Conservation (phyloP, 2,888 invertebrate genomes). For the Drosophila nr. perissopoda region DNA sequence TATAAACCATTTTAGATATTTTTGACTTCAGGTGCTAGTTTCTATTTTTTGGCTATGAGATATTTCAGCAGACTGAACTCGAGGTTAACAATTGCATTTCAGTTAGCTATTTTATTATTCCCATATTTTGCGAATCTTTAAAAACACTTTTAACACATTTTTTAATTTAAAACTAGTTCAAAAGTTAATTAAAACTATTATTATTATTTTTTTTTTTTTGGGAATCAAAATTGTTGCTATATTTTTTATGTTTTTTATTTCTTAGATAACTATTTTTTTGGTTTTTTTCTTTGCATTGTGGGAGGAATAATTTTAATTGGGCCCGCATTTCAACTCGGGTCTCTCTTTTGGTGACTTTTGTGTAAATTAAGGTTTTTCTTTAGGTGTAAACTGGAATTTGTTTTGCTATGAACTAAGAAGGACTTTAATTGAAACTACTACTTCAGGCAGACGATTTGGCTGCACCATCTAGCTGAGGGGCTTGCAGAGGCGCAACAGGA, state of each 20-base stretch:
- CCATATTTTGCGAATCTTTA: neutral
- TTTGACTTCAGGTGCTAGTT: slow-evolving; percentile 19
- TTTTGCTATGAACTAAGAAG: slow-evolving; percentile 76
- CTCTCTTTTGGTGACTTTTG: slow-evolving; percentile 11
- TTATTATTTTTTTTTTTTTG: slow-evolving; percentile 1
- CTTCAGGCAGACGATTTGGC: neutral
- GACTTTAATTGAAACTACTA: slow-evolving; percentile 52
- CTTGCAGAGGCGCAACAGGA: slow-evolving; percentile 87
- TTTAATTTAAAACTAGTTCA: neutral
- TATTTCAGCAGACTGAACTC: neutral
- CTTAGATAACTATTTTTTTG: neutral
- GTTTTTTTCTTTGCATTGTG: slow-evolving; percentile 22
- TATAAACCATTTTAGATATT: slow-evolving; percentile 2
- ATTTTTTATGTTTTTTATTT: slow-evolving; percentile 8
- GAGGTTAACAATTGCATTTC: neutral
- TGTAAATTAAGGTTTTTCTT: slow-evolving; percentile 33
- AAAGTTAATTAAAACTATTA: neutral
- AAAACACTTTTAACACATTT: neutral
- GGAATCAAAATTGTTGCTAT: slow-evolving; percentile 18
- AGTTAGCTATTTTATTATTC: too few relatives aligned
- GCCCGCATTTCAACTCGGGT: slow-evolving; percentile 10
- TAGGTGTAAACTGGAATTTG: slow-evolving; percentile 79
- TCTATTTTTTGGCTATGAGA: neutral
- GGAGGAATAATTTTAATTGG: slow-evolving; percentile 58
- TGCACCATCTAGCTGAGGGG: slow-evolving; percentile 60